Evolutionary conservation across 2,888 invertebrate genomes (phyloP), one percentile per base, ranked within the genome.

Genomic region (Trichopria drosophilae): DNA sequence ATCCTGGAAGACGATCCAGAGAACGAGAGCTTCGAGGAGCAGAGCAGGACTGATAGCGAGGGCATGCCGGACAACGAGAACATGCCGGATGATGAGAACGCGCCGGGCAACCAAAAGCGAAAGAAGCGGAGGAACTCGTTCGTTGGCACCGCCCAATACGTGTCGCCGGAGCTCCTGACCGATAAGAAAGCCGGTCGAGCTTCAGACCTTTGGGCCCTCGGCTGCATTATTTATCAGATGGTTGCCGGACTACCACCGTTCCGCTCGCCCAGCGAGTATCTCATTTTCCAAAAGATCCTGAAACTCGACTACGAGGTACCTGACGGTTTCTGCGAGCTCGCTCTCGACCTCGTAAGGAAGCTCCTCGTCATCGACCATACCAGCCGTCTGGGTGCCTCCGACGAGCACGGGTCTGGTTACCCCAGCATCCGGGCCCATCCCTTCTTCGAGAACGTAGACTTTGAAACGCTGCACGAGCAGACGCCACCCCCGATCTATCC

Each of bases 91-190:
- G 46, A 53, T 53, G 61, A 3, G 47, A 49, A 51, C 51, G 37
- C 49, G 34, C 10, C 20, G 53, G 13, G 19, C 57, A 35, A 31
- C 37, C 16, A 18, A 55, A 39, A 53, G 54, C 45, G 34, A 31
- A 26, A 16, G 9, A 39, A 80, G 61, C 81, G 90, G 52, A 83
- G 83, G 64, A 87, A 87, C 67, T 92, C 91, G 75, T 98, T 99
- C 77, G 98, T 98, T 10, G 99, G 99, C 40, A 99, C 98, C 9
- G 97, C 99, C 2, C 97, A 98, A 74, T 99, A 98, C 76, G 96
- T 99, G 0, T 96, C 96, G 48, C 99, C 99, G 3, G 99, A 99
- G 79, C 83, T 98, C 55, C 79, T 99, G 41, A 88, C 86, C 53
- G 87, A 90, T 70, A 84, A 87, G 53, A 84, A 85, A 2, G 84